Evolutionary conservation across 1,140 invertebrate genomes (phyloP), one percentile per base, ranked within the genome.

Genomic region (Lordiphosa collinella): DNA sequence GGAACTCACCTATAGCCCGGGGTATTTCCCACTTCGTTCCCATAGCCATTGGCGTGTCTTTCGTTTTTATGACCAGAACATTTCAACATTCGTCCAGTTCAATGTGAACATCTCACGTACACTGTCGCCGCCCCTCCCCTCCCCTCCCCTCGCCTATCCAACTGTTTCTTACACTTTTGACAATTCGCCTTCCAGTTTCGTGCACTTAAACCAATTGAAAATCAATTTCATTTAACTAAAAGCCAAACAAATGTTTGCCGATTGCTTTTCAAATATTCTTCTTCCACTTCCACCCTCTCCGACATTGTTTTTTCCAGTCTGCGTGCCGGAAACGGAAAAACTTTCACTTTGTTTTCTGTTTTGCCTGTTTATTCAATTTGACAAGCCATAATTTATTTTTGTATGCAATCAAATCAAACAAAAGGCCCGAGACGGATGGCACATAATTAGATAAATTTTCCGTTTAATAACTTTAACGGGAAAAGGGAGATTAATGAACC

Each of bases 151-250:
- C n/a, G 9, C 3, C 7, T 3, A 9, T 35, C n/a, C 36, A 3
- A 11, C 2, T 11, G 4, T 7, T 16, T 29, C 14, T 1, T 6
- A 14, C 18, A 11, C 2, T 48, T 22, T 29, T 29, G 25, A 29
- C 25, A 44, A 31, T 29, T 29, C 43, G 36, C 13, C 22, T 9
- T 6, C 41, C 4, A 47, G 50, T 59, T 76, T 43, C 51, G 16
- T 59, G 66, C 78, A 82, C 76, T 82, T 71, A 68, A 76, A 64
- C 56, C 78, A 73, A 82, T 82, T 84, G 79, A 62, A 84, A 82
- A 73, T 78, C 67, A 69, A 82, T 73, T 82, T 76, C 55, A 82
- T 82, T 78, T 78, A 82, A 72, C 63, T 82, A 78, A 78, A 78
- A 84, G 78, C 76, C 60, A 57, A 61, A 68, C 66, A 76, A 80